Base-by-base conservation (phyloP, 2,888 invertebrate genomes). In the Antheraea yamamai region DNA sequence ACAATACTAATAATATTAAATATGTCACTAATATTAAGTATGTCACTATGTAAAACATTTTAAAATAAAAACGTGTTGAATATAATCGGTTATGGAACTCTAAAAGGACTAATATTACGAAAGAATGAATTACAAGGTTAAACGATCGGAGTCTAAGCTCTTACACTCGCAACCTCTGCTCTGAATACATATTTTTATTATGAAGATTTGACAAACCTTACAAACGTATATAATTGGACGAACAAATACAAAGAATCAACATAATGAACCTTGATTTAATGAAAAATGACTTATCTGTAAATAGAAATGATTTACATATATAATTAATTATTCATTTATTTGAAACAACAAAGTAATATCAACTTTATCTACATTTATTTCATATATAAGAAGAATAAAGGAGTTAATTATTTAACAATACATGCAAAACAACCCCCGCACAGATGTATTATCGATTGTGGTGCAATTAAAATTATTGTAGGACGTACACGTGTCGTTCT, bases 401-500 rank as follows among this genome's bases (percentile, higher is more conserved):
- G 30, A 58, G 26, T 58, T 75, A 51, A 61, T 72, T 75, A 72
- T 72, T 51, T 72, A 75, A 70, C 71, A 72, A 66, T 55, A 70
- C 39, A 68, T 66, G 68, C 73, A 79, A 80, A 79, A 74, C 80
- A 81, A 76, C 83, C 84, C 82, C 75, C 76, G 74, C 75, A 66
- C 76, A 73, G 75, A 77, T 76, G 77, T 78, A 77, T 75, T 79
- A 83, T 85, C 80, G 81, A 80, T 81, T 81, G 74, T 80, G 79
- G 77, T 84, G 83, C 84, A 87, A 81, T 83, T 79, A 78, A n/a
- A 75, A 78, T 77, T 82, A 80, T 39, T 39, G 79, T 86, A 82
- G 77, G 81, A 77, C 76, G 79, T 80, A 82, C 85, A 85, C 85
- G 87, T 87, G 85, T 85, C 81, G 79, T 75, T 79, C 87, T 87